These are phyloP conservation scores for Antheraea assamensis DNA, from an alignment of 2,888 invertebrate species.

Conservation along the genomic window DNA sequence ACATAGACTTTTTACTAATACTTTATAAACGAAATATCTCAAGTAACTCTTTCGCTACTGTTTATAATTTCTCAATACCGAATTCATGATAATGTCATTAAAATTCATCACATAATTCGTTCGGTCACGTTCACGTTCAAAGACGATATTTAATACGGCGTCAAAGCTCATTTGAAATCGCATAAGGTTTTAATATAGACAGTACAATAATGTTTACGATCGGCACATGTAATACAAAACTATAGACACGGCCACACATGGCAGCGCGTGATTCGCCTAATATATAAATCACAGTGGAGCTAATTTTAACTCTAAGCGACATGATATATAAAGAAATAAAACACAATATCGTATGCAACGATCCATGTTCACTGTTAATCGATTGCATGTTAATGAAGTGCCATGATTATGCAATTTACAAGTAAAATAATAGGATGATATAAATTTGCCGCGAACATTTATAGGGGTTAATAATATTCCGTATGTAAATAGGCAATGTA, in stretches of 20 bases:
- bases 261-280: constrained; percentile 46
- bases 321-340: constrained; percentile 4
- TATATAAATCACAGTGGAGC: constrained; percentile 38
- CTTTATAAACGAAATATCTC: constrained; percentile 3
- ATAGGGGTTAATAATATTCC: constrained; percentile 6
- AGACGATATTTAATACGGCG: constrained; percentile 21
- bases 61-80: neutral
- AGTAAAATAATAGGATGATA: neutral
- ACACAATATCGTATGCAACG: neutral
- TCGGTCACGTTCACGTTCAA: constrained; percentile 17
- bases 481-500: constrained; percentile 7
- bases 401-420: constrained; percentile 24
- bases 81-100: constrained; percentile 34
- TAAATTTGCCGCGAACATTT: constrained; percentile 6
- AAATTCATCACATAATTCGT: constrained; percentile 39
- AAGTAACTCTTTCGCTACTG: neutral
- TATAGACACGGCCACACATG: constrained; percentile 50
- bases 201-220: constrained; percentile 58
- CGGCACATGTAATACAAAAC: constrained; percentile 50
- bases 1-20: neutral
- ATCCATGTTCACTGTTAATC: constrained; percentile 28
- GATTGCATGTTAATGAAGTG: constrained; percentile 24
- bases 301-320: constrained; percentile 19
- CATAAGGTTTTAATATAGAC: constrained; percentile 46
- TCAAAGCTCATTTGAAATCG: constrained; percentile 43